A percentile compares a stretch with the other conserved stretches of the same genome.
phyloP scores from a whole-genome alignment of 2,888 invertebrate species.

The Timandra comae region DNA sequence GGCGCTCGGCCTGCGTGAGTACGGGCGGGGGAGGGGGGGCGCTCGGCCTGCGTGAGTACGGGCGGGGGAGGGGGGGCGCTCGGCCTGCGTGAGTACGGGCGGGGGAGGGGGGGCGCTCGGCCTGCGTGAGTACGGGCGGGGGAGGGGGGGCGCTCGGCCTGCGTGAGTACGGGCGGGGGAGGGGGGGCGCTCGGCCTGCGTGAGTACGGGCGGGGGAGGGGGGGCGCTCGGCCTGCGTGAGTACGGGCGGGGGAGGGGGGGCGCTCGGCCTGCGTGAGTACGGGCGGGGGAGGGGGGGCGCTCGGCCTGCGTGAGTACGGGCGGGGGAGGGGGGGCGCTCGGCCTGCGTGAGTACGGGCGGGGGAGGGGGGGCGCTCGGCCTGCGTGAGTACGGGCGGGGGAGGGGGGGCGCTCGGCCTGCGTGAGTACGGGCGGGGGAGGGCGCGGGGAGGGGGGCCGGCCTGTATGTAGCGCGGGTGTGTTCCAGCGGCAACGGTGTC shows the following conservation, averaged over 20 bases:
- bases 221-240: slow-evolving; percentile 53
- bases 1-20: slow-evolving; percentile 53
- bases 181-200: slow-evolving; percentile 53
- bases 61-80: slow-evolving; percentile 35
- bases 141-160: slow-evolving; percentile 47
- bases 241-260: slow-evolving; percentile 18
- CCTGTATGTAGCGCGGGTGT: background rate
- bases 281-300: slow-evolving; percentile 29
- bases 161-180: slow-evolving; percentile 35
- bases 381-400: slow-evolving; percentile 38
- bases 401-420: slow-evolving; percentile 47
- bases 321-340: slow-evolving; percentile 35
- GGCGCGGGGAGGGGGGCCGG: too few species aligned
- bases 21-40: slow-evolving; percentile 29
- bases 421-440: slow-evolving; percentile 37
- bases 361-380: slow-evolving; percentile 40
- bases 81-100: slow-evolving; percentile 41
- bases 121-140: slow-evolving; percentile 38
- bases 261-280: slow-evolving; percentile 53
- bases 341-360: slow-evolving; percentile 41
- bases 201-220: slow-evolving; percentile 28
- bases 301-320: slow-evolving; percentile 45
- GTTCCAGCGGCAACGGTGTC: slow-evolving; percentile 50
- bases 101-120: slow-evolving; percentile 40
- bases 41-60: slow-evolving; percentile 45